Percentiles rank a stretch among this genome's conserved stretches.
Evolutionary conservation across 2,888 invertebrate species (phyloP).

Genomic region (Heliconius erato): DNA sequence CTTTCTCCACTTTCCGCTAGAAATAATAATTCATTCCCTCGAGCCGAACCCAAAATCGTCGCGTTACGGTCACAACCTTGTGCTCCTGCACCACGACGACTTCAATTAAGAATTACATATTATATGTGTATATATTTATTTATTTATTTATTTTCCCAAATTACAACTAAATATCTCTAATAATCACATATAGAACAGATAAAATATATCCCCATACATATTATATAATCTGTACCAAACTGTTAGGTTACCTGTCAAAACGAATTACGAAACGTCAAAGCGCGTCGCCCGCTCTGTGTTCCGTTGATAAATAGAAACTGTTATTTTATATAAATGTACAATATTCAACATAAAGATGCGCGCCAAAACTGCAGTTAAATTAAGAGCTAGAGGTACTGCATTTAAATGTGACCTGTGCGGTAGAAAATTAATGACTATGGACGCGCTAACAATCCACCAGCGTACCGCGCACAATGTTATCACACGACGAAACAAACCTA

Average conservation of each 20-base stretch:
- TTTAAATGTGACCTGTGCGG: constrained; percentile 67
- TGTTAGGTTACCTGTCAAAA: constrained; percentile 4
- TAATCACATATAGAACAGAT: neutral
- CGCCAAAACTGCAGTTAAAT: constrained; percentile 62
- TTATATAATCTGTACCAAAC: neutral
- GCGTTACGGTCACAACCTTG: too few species aligned
- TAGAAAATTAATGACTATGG: constrained; percentile 60
- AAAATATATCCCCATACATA: neutral
- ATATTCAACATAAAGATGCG: constrained; percentile 62
- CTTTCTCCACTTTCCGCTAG: too few species aligned
- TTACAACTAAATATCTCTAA: neutral
- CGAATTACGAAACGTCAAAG: constrained; percentile 52
- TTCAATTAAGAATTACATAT: too few species aligned
- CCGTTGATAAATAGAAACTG: constrained; percentile 32
- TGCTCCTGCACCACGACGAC: too few species aligned
- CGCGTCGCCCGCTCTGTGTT: constrained; percentile 51
- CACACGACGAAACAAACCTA: constrained; percentile 43
- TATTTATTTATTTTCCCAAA: neutral
- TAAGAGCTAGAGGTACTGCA: constrained; percentile 59
- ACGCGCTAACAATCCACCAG: constrained; percentile 64
- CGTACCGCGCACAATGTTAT: constrained; percentile 56
- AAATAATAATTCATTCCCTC: too few species aligned
- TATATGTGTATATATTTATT: neutral
- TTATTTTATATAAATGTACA: constrained; percentile 39
- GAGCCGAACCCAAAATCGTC: too few species aligned